Conservation (phyloP, 2,797 vertebrate species). For the Anolis apletophallus region DNA sequence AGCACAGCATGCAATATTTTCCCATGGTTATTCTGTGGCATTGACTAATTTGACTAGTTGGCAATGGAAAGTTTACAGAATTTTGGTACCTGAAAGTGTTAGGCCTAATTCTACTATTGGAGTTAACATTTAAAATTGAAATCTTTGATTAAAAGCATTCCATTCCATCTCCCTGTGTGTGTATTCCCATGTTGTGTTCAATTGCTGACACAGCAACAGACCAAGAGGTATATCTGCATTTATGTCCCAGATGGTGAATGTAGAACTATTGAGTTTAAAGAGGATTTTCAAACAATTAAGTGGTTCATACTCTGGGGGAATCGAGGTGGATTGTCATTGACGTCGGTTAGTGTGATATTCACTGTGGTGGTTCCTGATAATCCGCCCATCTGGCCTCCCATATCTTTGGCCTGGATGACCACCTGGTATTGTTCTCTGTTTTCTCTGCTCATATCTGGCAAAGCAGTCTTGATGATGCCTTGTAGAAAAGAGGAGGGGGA, state of each 20-base stretch:
- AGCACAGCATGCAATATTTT: background rate
- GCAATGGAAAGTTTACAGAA: background rate
- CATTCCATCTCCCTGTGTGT: background rate
- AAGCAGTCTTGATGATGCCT: conserved; percentile 96
- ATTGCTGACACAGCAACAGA: conserved; percentile 5
- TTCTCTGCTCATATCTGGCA: conserved; percentile 96
- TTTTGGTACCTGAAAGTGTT: background rate
- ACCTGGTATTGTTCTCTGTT: conserved; percentile 95
- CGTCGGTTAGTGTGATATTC: conserved; percentile 93
- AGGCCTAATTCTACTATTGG: background rate
- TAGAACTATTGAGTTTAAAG: conserved; percentile 44
- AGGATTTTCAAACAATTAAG: conserved; percentile 38
- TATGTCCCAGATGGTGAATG: conserved; percentile 27
- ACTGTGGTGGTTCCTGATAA: conserved; percentile 93
- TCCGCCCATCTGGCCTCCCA: conserved; percentile 98
- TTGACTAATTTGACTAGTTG: background rate
- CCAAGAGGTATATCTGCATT: background rate
- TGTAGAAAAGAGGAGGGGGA: conserved; percentile 42
- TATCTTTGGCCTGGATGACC: conserved; percentile 98
- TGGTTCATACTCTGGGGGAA: conserved; percentile 91
- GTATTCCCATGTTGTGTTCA: background rate
- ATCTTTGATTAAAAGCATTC: background rate
- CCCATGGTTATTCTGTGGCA: background rate
- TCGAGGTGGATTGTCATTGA: conserved; percentile 95
- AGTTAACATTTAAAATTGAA: background rate